phyloP scores from a whole-genome alignment of 2,797 vertebrate genomes.

The Kryptolebias ocellatus region DNA sequence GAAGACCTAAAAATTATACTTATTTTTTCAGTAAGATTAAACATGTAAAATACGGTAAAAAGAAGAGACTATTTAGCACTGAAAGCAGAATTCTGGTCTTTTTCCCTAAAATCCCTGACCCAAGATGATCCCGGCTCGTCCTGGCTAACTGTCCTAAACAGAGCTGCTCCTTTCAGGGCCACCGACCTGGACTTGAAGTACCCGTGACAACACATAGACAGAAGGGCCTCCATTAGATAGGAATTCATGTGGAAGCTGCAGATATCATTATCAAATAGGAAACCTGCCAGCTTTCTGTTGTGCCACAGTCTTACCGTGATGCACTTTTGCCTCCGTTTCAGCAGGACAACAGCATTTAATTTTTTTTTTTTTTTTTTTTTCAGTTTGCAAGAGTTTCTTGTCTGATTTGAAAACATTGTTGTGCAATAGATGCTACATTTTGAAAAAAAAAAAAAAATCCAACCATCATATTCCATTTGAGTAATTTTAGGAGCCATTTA shows the following conservation, averaged over 20 bases:
- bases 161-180: conserved; percentile 40
- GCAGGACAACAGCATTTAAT: neutral
- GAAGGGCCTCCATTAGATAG: conserved; percentile 73
- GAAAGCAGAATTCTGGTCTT: neutral
- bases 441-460: conserved; percentile 7
- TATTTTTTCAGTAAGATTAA: no score
- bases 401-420: neutral
- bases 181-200: conserved; percentile 53
- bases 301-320: conserved; percentile 39
- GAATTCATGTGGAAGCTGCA: conserved; percentile 72
- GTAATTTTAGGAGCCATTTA: conserved; percentile 42
- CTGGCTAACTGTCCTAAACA: conserved; percentile 52
- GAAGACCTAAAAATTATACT: no score
- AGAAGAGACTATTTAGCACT: no score
- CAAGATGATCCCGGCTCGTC: conserved; percentile 48
- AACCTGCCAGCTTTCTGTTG: conserved; percentile 57
- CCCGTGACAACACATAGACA: conserved; percentile 61
- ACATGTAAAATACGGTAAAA: no score
- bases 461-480: conserved; percentile 15
- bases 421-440: neutral
- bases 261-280: conserved; percentile 71
- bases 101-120: conserved; percentile 40
- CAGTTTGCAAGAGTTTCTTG: neutral
- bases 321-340: neutral
- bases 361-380: neutral